A percentile compares a stretch with the other conserved stretches of the same genome.
These are phyloP conservation scores for Carettochelys insculpta DNA, from an alignment of 2,113 vertebrate species.

Conservation along the genomic window DNA sequence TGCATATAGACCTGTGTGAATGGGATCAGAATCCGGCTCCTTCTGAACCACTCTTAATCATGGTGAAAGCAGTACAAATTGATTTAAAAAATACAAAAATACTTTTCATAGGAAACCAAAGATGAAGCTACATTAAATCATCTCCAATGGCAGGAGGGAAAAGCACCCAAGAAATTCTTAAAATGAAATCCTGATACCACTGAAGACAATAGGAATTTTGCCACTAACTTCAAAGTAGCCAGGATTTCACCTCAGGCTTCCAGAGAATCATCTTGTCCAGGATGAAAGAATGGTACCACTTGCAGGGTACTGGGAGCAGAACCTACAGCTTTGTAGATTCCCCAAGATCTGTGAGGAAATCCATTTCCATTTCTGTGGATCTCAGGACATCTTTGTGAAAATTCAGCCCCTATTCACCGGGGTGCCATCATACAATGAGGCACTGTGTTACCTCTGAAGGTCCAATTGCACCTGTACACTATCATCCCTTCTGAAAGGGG, in stretches of 20 bases:
- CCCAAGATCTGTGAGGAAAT: background rate
- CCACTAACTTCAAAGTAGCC: background rate
- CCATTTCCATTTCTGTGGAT: slow-evolving; percentile 5
- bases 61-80: background rate
- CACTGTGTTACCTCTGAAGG: background rate
- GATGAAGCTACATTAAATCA: background rate
- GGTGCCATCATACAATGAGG: background rate
- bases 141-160: background rate
- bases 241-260: background rate
- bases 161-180: accelerated
- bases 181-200: background rate
- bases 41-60: background rate
- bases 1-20: background rate
- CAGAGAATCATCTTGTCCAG: background rate
- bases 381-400: slow-evolving; percentile 1
- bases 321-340: background rate
- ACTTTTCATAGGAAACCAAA: background rate
- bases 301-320: background rate
- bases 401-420: background rate
- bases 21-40: background rate
- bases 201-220: background rate
- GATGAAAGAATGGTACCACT: background rate
- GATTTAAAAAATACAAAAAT: background rate
- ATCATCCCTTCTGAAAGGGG: background rate
- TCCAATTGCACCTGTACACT: background rate